Percentiles rank a stretch among this genome's conserved stretches.
phyloP scores from a whole-genome alignment of 2,113 vertebrate species.

The Chloropsis hardwickii region DNA sequence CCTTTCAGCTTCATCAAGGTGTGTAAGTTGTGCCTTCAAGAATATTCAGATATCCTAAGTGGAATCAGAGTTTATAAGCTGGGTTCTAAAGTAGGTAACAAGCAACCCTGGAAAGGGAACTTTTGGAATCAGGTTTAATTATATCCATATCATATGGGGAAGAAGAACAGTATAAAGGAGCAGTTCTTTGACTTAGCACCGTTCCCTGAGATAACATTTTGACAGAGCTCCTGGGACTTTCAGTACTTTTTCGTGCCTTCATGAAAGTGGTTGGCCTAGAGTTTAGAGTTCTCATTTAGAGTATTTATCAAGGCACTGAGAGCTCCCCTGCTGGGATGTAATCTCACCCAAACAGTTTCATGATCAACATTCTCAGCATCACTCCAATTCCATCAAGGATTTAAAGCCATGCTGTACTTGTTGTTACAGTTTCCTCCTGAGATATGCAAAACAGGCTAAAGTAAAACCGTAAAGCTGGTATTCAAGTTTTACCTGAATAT shows the following conservation, averaged over 20 bases:
- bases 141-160: background rate
- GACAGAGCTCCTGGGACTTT: background rate
- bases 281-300: background rate
- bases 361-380: background rate
- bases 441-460: background rate
- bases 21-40: background rate
- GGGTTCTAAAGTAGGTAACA: background rate
- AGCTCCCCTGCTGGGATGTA: background rate
- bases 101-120: background rate
- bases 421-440: background rate
- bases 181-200: background rate
- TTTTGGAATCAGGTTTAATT: background rate
- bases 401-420: background rate
- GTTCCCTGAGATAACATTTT: background rate
- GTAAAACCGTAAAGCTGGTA: background rate
- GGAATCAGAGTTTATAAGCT: background rate
- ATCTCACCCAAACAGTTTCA: background rate
- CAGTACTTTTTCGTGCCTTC: background rate
- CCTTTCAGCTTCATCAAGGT: background rate
- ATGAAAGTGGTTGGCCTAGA: background rate
- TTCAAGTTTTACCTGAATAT: slow-evolving; percentile 84
- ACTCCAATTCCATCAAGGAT: background rate
- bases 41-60: background rate
- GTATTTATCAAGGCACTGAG: background rate
- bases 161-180: background rate